Evolutionary conservation across 2,113 vertebrate genomes (phyloP).

Genomic region (Alectura lathami): DNA sequence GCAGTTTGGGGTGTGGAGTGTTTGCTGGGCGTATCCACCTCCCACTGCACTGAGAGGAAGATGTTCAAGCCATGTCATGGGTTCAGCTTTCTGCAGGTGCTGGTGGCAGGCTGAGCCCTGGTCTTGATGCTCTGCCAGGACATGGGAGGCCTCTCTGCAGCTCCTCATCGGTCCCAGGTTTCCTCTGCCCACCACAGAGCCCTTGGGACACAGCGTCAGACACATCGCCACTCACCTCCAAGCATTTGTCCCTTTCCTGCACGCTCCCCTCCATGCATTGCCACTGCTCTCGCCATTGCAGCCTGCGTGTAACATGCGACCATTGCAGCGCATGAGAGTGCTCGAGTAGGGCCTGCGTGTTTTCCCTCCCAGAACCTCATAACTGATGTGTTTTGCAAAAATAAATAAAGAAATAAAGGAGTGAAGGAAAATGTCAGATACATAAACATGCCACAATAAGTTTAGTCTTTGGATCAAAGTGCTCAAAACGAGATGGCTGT

Average conservation of each 20-base stretch:
- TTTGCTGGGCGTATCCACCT: background rate
- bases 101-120: background rate
- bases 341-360: background rate
- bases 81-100: background rate
- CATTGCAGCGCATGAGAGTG: rapidly evolving
- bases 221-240: background rate
- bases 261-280: background rate
- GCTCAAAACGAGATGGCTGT: constrained; percentile 42
- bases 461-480: constrained; percentile 53
- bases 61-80: background rate
- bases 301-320: rapidly evolving
- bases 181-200: background rate
- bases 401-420: constrained; percentile 36
- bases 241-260: background rate
- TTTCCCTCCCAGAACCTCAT: background rate
- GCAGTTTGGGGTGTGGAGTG: rapidly evolving
- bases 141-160: background rate
- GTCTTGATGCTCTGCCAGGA: background rate
- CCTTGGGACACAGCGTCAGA: background rate
- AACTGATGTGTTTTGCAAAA: constrained; percentile 1
- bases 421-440: constrained; percentile 39
- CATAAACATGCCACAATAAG: constrained; percentile 59
- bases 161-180: background rate
- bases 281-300: background rate
- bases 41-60: background rate